Evolutionary conservation across 2,888 invertebrate genomes (phyloP).

Genomic region (Chalcosyrphus nemorum): DNA sequence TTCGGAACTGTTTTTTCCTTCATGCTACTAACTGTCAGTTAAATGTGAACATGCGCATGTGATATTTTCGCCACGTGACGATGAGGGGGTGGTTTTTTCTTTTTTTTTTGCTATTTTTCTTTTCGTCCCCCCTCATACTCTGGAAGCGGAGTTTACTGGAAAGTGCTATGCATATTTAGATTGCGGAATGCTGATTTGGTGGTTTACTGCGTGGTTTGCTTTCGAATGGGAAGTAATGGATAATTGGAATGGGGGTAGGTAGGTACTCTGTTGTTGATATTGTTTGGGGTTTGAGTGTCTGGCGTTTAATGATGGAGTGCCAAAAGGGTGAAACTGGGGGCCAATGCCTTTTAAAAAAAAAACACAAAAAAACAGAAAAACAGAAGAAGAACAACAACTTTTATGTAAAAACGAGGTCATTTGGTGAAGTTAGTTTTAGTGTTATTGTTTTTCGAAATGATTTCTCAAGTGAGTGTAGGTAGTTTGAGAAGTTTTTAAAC

Average conservation of each 20-base stretch:
- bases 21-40: slow-evolving; percentile 27
- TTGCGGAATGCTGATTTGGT: slow-evolving; percentile 54
- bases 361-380: too few species aligned
- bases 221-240: slow-evolving; percentile 29
- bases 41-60: slow-evolving; percentile 31
- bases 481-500: background rate
- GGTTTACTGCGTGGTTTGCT: slow-evolving; percentile 41
- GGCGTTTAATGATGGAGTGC: background rate
- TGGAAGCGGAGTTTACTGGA: background rate
- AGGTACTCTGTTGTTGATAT: slow-evolving; percentile 2
- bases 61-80: slow-evolving; percentile 34
- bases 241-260: background rate
- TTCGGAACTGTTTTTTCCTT: background rate
- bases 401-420: slow-evolving; percentile 34
- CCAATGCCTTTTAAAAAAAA: background rate
- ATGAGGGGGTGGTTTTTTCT: slow-evolving; percentile 17
- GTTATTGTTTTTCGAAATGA: background rate
- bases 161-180: slow-evolving; percentile 42
- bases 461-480: background rate
- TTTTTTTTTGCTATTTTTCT: too few species aligned
- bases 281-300: background rate
- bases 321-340: background rate
- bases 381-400: too few species aligned
- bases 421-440: slow-evolving; percentile 7
- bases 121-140: background rate